Conservation (phyloP, 2,113 vertebrate genomes). For the Bucco capensis region DNA sequence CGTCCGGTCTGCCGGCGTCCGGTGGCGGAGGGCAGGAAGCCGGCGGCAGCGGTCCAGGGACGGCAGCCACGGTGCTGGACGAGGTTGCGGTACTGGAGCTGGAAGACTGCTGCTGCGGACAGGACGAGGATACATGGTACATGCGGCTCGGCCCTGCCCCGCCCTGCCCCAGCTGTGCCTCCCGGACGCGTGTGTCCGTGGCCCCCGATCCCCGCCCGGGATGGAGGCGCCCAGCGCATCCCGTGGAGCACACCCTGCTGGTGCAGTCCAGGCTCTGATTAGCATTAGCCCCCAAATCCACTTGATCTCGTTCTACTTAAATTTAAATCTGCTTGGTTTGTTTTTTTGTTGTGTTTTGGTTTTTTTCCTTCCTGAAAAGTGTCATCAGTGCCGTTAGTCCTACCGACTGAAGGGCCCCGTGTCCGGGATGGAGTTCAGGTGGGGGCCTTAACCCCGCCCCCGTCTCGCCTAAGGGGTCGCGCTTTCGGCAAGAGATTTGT, state of each 20-base stretch:
- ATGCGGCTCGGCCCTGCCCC: neutral
- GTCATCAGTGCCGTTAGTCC: neutral
- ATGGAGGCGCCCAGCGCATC: neutral
- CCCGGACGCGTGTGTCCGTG: too few species aligned
- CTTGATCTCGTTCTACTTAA: neutral
- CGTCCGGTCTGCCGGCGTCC: constrained; percentile 41
- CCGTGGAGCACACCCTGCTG: neutral
- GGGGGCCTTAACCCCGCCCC: neutral
- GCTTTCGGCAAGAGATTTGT: rapidly evolving
- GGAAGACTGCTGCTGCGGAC: constrained; percentile 66
- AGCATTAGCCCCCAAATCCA: neutral
- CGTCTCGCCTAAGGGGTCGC: too few species aligned
- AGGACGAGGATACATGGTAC: constrained; percentile 89
- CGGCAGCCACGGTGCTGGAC: constrained; percentile 77
- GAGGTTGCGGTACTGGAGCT: constrained; percentile 89
- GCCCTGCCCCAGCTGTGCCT: neutral
- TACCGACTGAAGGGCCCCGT: neutral
- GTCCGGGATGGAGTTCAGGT: neutral
- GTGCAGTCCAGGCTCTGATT: neutral
- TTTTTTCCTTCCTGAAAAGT: neutral
- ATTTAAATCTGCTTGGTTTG: neutral
- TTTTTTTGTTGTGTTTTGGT: too few species aligned
- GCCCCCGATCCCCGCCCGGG: neutral
- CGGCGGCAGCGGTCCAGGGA: neutral
- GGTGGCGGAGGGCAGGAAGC: constrained; percentile 48